Percentiles rank a stretch among this genome's conserved stretches.
Conservation (phyloP, 2,797 vertebrate species). For the Rousettus madagascariensis region DNA sequence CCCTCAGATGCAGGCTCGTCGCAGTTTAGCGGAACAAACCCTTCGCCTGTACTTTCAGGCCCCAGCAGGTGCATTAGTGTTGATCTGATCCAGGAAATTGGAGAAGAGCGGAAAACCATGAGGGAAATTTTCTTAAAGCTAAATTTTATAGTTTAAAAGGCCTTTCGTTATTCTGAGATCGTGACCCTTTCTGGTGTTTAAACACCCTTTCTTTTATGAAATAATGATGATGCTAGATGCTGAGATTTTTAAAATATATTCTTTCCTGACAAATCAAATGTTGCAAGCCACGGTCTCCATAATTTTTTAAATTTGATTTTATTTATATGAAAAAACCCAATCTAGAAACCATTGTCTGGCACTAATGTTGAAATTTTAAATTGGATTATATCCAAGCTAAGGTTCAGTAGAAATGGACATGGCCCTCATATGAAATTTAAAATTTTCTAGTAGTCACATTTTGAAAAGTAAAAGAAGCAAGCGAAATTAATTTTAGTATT, state of each 20-base stretch:
- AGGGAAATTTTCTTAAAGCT: background rate
- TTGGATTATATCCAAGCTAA: background rate
- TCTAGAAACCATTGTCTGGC: background rate
- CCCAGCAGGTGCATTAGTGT: background rate
- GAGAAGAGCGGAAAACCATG: background rate
- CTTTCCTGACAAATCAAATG: constrained; percentile 7
- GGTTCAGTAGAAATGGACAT: background rate
- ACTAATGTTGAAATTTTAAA: background rate
- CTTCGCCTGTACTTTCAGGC: background rate
- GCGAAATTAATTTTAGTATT: constrained; percentile 8
- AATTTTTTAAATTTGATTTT: constrained; percentile 36
- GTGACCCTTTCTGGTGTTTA: constrained; percentile 19
- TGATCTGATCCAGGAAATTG: background rate
- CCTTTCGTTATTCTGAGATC: background rate
- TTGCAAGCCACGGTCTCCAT: background rate
- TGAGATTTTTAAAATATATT: background rate
- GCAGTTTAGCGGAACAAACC: background rate
- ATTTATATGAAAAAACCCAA: background rate
- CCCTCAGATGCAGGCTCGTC: background rate
- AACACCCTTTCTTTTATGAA: constrained; percentile 23
- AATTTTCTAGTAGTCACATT: background rate
- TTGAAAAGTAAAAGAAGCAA: background rate
- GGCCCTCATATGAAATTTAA: background rate
- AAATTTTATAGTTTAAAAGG: background rate
- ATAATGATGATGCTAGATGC: background rate